Conservation (phyloP, 2,888 invertebrate genomes). For the Lingula anatina region DNA sequence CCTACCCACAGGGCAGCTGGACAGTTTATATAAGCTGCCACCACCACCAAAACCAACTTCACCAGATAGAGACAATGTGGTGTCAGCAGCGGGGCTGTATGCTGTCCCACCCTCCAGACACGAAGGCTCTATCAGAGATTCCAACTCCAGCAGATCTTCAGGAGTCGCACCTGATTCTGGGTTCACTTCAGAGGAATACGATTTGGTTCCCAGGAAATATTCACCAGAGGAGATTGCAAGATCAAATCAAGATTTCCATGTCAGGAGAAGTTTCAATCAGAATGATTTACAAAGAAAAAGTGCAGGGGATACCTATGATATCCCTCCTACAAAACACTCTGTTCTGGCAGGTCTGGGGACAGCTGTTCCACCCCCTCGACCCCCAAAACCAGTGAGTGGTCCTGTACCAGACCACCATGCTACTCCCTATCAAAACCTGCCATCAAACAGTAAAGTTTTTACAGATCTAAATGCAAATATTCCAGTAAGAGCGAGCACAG, state of each 20-base stretch:
- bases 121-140: no score
- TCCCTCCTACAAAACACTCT: conserved; percentile 15
- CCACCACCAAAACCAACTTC: not conserved
- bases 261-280: no score
- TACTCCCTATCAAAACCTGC: conserved; percentile 38
- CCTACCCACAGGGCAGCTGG: no score
- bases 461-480: conserved; percentile 20
- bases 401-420: conserved; percentile 9
- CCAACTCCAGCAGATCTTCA: no score
- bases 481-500: no score
- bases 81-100: not conserved
- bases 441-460: conserved; percentile 23
- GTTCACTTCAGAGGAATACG: no score
- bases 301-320: conserved; percentile 22
- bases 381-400: conserved; percentile 31
- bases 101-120: conserved; percentile 1
- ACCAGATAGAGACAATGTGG: not conserved
- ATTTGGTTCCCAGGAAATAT: no score
- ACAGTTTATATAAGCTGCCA: conserved; percentile 1
- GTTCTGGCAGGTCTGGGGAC: conserved; percentile 11
- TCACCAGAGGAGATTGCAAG: no score
- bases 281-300: no score
- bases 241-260: no score
- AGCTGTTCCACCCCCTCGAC: conserved; percentile 28
- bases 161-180: no score